Evolutionary conservation across 1,140 invertebrate species (phyloP), one percentile per base, ranked within the genome.

Genomic region (Amphibalanus amphitrite): DNA sequence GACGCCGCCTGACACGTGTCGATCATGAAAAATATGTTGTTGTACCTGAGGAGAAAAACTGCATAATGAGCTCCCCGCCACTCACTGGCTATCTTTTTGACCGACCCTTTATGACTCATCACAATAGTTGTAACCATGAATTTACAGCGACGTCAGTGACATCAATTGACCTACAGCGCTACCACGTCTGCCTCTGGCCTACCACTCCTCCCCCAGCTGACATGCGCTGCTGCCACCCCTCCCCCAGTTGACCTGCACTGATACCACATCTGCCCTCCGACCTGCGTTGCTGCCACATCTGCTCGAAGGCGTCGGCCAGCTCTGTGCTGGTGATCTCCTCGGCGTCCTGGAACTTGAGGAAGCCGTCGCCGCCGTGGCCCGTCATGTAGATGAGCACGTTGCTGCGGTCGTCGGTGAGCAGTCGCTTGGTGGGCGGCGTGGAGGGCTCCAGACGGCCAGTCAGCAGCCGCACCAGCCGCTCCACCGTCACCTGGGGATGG

Each of bases 291-390:
- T 98, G 93, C 91, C 94, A 97, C 97, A 99, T 99, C 82, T 99
- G 96, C 80, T 99, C 94, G 73, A 99, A 86, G 33, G 97, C 96
- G 86, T 99, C 95, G 26, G 95, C 96, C 74, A 99, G 82, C 79
- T 99, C 97, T 77, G 97, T 90, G 82, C 92, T 97, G n/a, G 96
- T 98, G 20, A 99, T 93, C 83, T 99, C 97, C 81, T 98, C 95
- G 0, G 95, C 92, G 82, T 99, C 97, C 84, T 99, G 97, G 79
- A 99, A 99, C 81, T 99, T 99, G 0, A 99, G 82, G 79, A 99
- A 99, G 0, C 96, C 96, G 84, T 99, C 96, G 40, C 97, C 97
- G 26, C 97, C 97, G 83, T 99, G 97, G 0, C 96, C 95, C 74
- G 89, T 92, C 77, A 99, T 86, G 81, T 99, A 99, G 75, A 99